These are phyloP conservation scores for Elanoides forficatus DNA, from an alignment of 2,113 vertebrate genomes.

Conservation along the genomic window DNA sequence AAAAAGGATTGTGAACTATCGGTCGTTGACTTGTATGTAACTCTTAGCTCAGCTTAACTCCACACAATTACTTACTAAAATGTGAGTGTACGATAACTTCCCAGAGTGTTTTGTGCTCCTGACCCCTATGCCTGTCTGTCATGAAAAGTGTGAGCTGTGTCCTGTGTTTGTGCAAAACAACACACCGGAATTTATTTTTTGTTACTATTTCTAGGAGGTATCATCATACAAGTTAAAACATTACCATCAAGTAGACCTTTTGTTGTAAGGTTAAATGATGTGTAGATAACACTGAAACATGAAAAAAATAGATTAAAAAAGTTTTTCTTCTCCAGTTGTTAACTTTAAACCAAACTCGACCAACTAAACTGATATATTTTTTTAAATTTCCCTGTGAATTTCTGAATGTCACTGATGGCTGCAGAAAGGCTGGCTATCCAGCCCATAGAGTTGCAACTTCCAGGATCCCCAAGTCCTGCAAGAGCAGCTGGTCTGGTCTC, in stretches of 20 bases:
- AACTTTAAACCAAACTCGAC: background rate
- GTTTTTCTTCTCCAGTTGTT: background rate
- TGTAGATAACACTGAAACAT: background rate
- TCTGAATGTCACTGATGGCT: background rate
- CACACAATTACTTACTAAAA: background rate
- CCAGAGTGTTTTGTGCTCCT: background rate
- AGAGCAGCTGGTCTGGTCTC: background rate
- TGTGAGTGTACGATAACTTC: background rate
- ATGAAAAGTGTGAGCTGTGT: background rate
- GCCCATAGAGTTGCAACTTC: background rate
- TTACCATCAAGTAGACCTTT: background rate
- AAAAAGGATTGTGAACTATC: background rate
- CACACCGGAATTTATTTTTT: background rate
- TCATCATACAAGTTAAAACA: background rate
- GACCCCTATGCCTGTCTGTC: background rate
- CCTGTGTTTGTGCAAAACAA: background rate
- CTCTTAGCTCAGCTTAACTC: background rate
- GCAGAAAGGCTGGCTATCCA: background rate
- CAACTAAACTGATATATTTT: background rate
- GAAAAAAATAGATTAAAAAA: background rate
- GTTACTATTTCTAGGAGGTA: background rate
- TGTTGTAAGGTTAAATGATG: background rate
- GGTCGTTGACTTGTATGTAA: rapidly evolving
- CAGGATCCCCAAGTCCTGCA: background rate
- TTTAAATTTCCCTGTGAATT: background rate